Conservation (phyloP, 2,113 vertebrate species). For the Shinisaurus crocodilurus region DNA sequence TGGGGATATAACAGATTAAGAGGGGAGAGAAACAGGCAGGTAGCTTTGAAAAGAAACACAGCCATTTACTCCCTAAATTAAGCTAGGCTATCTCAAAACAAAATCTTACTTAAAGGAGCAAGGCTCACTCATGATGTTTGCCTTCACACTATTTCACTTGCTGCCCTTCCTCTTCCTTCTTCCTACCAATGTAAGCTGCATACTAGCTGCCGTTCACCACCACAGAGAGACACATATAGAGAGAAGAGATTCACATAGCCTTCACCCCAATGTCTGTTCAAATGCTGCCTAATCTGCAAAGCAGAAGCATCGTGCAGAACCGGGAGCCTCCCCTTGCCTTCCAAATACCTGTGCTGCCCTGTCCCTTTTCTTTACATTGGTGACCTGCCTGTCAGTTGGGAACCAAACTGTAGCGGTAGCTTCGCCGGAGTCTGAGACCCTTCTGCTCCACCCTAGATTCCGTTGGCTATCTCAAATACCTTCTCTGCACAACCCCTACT, state of each 20-base stretch:
- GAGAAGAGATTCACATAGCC: neutral
- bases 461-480: neutral
- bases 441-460: neutral
- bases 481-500: neutral
- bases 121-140: no score
- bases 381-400: neutral
- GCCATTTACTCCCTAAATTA: no score
- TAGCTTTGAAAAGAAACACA: no score
- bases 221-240: conserved; percentile 1
- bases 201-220: conserved; percentile 47
- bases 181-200: neutral
- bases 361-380: neutral
- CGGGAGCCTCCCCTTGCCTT: neutral
- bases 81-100: no score
- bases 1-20: no score
- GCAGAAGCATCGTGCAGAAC: neutral
- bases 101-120: no score
- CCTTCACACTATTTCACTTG: no score
- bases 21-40: no score
- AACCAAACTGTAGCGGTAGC: neutral
- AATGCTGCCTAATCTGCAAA: neutral
- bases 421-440: neutral
- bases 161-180: no score
- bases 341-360: neutral
- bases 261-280: neutral